phyloP scores from a whole-genome alignment of 2,888 invertebrate genomes.

The Heliconius ethilla region DNA sequence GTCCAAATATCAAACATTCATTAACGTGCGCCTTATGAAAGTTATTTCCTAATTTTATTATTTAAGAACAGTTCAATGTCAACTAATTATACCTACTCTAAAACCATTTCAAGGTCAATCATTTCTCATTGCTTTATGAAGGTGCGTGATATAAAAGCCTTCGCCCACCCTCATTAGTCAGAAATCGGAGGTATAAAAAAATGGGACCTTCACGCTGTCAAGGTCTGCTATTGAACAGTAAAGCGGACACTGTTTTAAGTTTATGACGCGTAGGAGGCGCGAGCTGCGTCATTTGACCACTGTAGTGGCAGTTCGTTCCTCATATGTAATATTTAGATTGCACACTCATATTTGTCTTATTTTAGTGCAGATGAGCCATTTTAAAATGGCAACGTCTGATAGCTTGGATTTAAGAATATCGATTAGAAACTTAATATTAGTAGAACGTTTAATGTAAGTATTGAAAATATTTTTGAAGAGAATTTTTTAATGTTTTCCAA shows the following conservation, averaged over 20 bases:
- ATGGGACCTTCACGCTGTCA: constrained; percentile 45
- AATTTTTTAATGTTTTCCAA: background rate
- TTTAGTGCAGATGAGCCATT: constrained; percentile 10
- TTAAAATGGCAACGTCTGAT: background rate
- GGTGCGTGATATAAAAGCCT: constrained; percentile 36
- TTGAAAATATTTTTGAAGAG: background rate
- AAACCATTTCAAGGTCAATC: background rate
- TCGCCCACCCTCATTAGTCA: constrained; percentile 47
- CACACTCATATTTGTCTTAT: constrained; percentile 11
- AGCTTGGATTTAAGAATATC: background rate
- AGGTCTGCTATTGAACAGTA: constrained; percentile 42
- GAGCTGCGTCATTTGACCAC: constrained; percentile 21
- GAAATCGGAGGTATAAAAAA: constrained; percentile 40
- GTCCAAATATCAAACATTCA: background rate
- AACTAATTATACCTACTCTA: background rate
- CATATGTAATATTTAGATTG: constrained; percentile 25
- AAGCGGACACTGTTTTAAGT: constrained; percentile 38
- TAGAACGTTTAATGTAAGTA: background rate
- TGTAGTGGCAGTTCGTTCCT: constrained; percentile 14
- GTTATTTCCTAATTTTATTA: background rate
- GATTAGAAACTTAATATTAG: background rate
- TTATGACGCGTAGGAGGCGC: constrained; percentile 43
- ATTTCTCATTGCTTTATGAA: constrained; percentile 18
- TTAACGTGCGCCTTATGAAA: background rate
- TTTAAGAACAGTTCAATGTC: background rate